A percentile compares a stretch with the other conserved stretches of the same genome.
These are phyloP conservation scores for Edolisoma coerulescens DNA, from an alignment of 2,113 vertebrate genomes.

Conservation along the genomic window DNA sequence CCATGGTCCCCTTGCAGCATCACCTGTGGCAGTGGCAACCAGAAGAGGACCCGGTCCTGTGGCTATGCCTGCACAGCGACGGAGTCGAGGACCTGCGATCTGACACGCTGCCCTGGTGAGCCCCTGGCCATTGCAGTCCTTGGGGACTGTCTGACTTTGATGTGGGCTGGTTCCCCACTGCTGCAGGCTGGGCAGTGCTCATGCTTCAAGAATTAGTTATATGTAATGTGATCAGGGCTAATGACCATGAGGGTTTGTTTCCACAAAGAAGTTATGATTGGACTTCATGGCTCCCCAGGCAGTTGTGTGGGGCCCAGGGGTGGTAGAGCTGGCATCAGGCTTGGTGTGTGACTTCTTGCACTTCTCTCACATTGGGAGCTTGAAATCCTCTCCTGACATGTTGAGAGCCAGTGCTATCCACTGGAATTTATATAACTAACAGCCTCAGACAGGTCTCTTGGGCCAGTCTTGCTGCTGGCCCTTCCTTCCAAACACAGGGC, in stretches of 20 bases:
- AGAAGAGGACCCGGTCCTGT: constrained; percentile 85
- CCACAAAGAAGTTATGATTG: not conserved
- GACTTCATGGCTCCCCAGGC: not conserved
- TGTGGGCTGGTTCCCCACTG: not conserved
- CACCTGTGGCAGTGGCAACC: constrained; percentile 82
- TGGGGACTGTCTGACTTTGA: not conserved
- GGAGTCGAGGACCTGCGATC: constrained; percentile 80
- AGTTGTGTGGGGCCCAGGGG: not conserved
- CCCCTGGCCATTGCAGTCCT: not conserved
- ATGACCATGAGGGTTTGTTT: not conserved
- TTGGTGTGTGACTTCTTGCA: not conserved
- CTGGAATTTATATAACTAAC: not conserved
- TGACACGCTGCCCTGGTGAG: constrained; percentile 82
- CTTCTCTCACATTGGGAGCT: not conserved
- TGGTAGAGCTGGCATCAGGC: not conserved
- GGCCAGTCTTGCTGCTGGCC: not conserved
- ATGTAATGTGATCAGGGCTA: not conserved
- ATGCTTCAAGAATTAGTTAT: not conserved
- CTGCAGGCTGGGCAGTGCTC: not conserved
- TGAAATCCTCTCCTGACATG: not conserved
- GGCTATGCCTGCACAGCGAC: constrained; percentile 85
- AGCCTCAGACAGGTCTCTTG: not conserved
- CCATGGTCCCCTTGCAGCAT: constrained; percentile 87
- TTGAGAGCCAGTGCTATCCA: not conserved
- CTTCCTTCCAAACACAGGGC: not conserved